phyloP scores from a whole-genome alignment of 2,113 vertebrate genomes.

The Bujurquina vittata region DNA sequence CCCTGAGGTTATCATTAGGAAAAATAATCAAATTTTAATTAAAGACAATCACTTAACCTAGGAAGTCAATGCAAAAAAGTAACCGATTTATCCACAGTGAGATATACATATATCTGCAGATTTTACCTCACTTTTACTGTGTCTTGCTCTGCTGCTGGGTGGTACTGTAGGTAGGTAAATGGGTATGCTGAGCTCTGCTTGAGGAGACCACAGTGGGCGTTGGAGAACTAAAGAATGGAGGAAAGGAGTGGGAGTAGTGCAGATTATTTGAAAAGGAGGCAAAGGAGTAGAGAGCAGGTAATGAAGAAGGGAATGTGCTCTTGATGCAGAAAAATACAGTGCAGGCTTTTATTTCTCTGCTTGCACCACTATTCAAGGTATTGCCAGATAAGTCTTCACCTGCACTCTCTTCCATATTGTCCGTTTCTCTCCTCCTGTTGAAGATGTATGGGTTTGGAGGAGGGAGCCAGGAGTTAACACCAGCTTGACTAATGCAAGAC shows the following conservation, averaged over 20 bases:
- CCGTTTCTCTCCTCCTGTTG: neutral
- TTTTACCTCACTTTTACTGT: neutral
- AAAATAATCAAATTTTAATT: slow-evolving; percentile 53
- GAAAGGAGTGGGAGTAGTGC: slow-evolving; percentile 25
- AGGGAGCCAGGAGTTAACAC: slow-evolving; percentile 5
- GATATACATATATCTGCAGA: slow-evolving; percentile 1
- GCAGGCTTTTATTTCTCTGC: slow-evolving; percentile 24
- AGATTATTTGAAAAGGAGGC: slow-evolving; percentile 28
- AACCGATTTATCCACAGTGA: slow-evolving; percentile 17
- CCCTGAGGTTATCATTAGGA: slow-evolving; percentile 37
- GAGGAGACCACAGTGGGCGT: slow-evolving; percentile 4
- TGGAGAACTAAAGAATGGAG: slow-evolving; percentile 6
- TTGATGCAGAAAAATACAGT: slow-evolving; percentile 8
- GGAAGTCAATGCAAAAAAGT: slow-evolving; percentile 13
- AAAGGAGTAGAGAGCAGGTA: slow-evolving; percentile 14
- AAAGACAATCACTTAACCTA: slow-evolving; percentile 19
- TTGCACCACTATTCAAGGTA: slow-evolving; percentile 1
- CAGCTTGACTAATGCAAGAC: slow-evolving; percentile 42
- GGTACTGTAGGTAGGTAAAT: slow-evolving; percentile 2
- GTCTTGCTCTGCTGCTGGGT: neutral
- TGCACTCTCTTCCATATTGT: neutral
- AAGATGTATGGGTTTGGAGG: slow-evolving; percentile 48
- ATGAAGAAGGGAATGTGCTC: slow-evolving; percentile 25
- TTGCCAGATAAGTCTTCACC: neutral
- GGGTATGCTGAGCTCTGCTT: neutral